Base-by-base conservation (phyloP, 2,113 vertebrate genomes). In the Podocnemis expansa region DNA sequence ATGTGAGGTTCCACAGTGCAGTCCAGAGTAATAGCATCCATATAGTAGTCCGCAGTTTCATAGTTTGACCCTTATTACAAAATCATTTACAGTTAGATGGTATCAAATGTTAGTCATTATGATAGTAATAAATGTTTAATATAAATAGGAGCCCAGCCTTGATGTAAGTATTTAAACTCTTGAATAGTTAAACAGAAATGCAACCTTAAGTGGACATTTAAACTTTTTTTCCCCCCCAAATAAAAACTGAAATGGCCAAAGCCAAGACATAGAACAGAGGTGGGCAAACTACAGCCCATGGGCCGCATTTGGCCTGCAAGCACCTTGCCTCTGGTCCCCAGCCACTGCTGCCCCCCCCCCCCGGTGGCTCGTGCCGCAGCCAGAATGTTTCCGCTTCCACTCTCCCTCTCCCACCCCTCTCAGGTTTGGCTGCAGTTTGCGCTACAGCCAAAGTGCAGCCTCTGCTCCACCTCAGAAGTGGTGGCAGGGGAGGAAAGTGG, bases 41-140 rank as follows among this genome's bases (percentile, higher is more conserved):
- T 81, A 79, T 38, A 6, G 80, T 91, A 1, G 84, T 93, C 49
- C 87, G 88, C 56, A 51, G 86, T 94, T 89, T 96, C 70, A 83
- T 5, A 11, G 29, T 49, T 84, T 80, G 79, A 89, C 54, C 10
- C 7, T 38, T 21, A 93, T 92, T 63, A 73, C 73, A 60, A 41
- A 89, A 70, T 6, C 52, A 4, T 75, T 91, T 82, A 11, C 16
- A 4, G 54, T 63, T 45, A 89, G 17, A 31, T 25, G 75, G 2
- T 10, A 45, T 79, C 83, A 58, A 4, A 91, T 94, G 91, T 38
- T 82, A 29, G 2, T 88, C 38, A 19, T 47, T 76, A 78, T n/a
- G 8, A 67, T 89, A 51, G 9, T 11, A 22, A 16, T 60, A 86
- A 25, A 17, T 70, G 67, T 21, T 38, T 67, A 58, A 58, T 60